Evolutionary conservation across 2,113 vertebrate species (phyloP).

Genomic region (Ciconia boyciana): DNA sequence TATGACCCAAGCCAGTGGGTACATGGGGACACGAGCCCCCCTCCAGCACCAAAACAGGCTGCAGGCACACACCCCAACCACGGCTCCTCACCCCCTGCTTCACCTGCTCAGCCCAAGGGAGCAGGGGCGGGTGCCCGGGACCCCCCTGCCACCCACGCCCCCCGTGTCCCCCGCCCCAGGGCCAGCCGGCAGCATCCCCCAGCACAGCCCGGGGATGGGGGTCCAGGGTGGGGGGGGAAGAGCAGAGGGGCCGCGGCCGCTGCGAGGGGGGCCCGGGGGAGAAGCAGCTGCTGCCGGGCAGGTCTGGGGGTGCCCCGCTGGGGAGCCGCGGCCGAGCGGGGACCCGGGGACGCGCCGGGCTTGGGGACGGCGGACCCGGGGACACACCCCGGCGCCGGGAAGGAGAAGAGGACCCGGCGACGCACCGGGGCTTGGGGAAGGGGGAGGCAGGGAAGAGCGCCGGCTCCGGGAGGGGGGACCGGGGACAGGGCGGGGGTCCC

Average conservation of each 20-base stretch:
- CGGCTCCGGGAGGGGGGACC: background rate
- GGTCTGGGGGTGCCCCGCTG: background rate
- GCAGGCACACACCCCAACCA: background rate
- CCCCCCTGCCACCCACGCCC: background rate
- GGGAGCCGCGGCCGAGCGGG: background rate
- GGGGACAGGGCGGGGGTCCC: background rate
- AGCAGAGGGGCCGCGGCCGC: background rate
- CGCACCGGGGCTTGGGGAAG: background rate
- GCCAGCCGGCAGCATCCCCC: background rate
- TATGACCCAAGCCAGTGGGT: rapidly evolving
- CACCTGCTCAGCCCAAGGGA: background rate
- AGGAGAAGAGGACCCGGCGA: background rate
- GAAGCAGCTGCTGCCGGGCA: background rate
- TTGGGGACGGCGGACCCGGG: background rate
- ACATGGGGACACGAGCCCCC: background rate
- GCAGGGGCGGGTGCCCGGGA: background rate
- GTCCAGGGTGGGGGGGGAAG: too few relatives aligned
- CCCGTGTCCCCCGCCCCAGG: background rate
- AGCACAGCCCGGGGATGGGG: background rate
- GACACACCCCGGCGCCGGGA: background rate
- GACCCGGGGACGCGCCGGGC: background rate
- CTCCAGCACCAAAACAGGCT: background rate
- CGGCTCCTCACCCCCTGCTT: background rate
- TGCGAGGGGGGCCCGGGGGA: too few relatives aligned
- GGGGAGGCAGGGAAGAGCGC: background rate